These are phyloP conservation scores for Lemur catta DNA, from an alignment of 2,797 vertebrate genomes.

Conservation along the genomic window DNA sequence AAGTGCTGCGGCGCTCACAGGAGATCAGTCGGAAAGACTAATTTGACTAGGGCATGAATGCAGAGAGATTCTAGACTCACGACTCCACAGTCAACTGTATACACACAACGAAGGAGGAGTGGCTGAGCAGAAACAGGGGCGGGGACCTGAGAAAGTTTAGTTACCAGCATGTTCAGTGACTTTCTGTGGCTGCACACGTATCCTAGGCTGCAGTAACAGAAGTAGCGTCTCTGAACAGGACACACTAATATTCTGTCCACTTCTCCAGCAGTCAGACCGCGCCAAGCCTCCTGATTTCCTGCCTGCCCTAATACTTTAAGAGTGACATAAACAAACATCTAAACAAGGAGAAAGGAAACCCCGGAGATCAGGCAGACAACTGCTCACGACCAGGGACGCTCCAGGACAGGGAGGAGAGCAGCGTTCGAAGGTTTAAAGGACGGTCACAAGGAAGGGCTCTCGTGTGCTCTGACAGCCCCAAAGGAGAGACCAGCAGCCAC, in stretches of 20 bases:
- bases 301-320: fast-evolving
- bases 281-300: neutral
- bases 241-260: fast-evolving
- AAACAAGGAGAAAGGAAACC: too few relatives aligned
- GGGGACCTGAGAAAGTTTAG: fast-evolving
- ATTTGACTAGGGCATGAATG: fast-evolving
- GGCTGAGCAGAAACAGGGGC: neutral
- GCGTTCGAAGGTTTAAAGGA: fast-evolving
- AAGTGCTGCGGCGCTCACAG: fast-evolving
- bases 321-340: neutral
- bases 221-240: fast-evolving
- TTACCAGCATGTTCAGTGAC: fast-evolving
- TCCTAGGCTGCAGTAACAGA: fast-evolving
- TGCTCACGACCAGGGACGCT: too few relatives aligned
- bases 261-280: neutral
- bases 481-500: neutral
- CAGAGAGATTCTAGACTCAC: fast-evolving
- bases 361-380: neutral
- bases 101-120: too few relatives aligned
- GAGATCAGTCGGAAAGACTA: fast-evolving
- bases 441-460: neutral
- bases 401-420: neutral
- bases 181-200: fast-evolving
- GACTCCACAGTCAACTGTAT: neutral
- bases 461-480: neutral